Conservation (phyloP, 2,113 vertebrate species). For the Tyto alba region DNA sequence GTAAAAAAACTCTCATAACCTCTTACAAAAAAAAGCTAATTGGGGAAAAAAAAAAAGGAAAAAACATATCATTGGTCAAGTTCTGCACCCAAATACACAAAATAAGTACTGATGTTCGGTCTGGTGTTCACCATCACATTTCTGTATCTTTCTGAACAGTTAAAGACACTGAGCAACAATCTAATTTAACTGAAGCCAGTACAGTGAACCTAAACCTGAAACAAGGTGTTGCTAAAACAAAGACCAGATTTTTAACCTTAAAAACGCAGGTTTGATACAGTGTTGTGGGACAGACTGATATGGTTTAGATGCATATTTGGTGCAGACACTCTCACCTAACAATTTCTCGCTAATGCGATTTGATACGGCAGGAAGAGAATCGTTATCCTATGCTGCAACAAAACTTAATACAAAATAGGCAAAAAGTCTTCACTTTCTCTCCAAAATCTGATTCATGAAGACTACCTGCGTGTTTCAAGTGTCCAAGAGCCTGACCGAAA, state of each 20-base stretch:
- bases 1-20: background rate
- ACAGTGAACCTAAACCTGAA: background rate
- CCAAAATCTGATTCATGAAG: fast-evolving
- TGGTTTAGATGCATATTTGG: fast-evolving
- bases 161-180: background rate
- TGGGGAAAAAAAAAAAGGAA: fast-evolving
- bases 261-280: background rate
- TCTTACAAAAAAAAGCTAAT: background rate
- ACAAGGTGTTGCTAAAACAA: background rate
- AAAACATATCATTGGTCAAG: background rate
- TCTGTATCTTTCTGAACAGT: background rate
- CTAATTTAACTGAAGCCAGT: background rate
- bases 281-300: fast-evolving
- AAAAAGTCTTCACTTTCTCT: background rate
- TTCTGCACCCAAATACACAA: background rate
- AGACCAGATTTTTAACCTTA: background rate
- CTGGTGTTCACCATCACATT: background rate
- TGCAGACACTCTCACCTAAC: background rate
- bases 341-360: background rate
- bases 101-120: background rate
- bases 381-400: background rate
- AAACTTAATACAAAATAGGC: background rate
- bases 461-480: fast-evolving
- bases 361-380: background rate
- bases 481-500: background rate